Conservation (phyloP, 2,888 invertebrate species). For the Xanthia icteritia region DNA sequence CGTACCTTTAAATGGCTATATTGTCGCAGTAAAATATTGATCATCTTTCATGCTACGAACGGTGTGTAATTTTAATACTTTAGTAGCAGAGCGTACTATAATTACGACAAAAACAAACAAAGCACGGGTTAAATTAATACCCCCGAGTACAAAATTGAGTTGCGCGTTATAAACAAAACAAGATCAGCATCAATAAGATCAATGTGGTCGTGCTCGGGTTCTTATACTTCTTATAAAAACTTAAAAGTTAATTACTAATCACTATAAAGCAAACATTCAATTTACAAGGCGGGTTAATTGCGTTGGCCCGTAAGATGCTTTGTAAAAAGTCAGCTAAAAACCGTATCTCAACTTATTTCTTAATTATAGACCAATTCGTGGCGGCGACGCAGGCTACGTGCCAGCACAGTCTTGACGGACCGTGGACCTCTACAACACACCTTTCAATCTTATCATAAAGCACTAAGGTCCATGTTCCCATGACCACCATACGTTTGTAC, state of each 20-base stretch:
- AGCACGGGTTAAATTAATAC: conserved; percentile 77
- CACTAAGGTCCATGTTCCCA: conserved; percentile 71
- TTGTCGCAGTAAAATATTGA: conserved; percentile 34
- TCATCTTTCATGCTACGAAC: conserved; percentile 52
- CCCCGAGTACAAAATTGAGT: conserved; percentile 79
- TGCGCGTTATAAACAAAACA: conserved; percentile 80
- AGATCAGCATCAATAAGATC: conserved; percentile 82
- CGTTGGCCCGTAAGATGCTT: conserved; percentile 85
- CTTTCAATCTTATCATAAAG: conserved; percentile 68
- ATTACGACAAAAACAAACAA: conserved; percentile 67
- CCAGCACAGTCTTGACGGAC: conserved; percentile 80
- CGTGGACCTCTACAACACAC: conserved; percentile 54
- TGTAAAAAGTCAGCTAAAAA: conserved; percentile 89
- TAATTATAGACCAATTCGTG: conserved; percentile 90
- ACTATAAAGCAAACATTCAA: conserved; percentile 91
- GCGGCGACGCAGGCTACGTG: conserved; percentile 85
- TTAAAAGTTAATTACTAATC: conserved; percentile 89
- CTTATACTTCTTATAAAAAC: conserved; percentile 84
- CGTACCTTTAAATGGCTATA: background rate
- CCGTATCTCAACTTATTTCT: conserved; percentile 90
- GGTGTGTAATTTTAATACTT: conserved; percentile 58
- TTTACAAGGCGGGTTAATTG: conserved; percentile 90
- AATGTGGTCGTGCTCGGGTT: conserved; percentile 79
- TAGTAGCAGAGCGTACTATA: conserved; percentile 55
- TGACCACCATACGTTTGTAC: conserved; percentile 64